Percentiles rank a stretch among this genome's conserved stretches.
These are phyloP conservation scores for Hyperoodon ampullatus DNA, from an alignment of 2,113 vertebrate genomes.

Conservation along the genomic window DNA sequence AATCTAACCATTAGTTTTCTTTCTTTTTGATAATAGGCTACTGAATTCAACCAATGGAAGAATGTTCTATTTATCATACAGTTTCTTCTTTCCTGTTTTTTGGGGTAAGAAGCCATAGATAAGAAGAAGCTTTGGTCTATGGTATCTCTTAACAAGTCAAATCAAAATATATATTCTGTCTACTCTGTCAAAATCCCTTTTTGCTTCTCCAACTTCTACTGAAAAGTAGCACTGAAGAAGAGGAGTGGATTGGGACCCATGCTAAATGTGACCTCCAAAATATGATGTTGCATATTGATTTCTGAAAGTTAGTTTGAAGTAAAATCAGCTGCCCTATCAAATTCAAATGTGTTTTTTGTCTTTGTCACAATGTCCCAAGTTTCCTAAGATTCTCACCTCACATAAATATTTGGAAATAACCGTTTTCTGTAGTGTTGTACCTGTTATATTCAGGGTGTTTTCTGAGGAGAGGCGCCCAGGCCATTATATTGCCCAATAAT, in stretches of 20 bases:
- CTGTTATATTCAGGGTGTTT: background rate
- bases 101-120: slow-evolving; percentile 90
- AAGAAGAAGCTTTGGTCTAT: background rate
- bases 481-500: background rate
- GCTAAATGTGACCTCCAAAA: background rate
- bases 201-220: background rate
- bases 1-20: slow-evolving; percentile 14
- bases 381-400: background rate
- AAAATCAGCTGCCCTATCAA: background rate
- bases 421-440: background rate
- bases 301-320: background rate
- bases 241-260: too few relatives aligned
- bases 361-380: background rate
- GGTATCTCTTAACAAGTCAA: background rate
- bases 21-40: slow-evolving; percentile 85
- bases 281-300: background rate
- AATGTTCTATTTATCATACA: slow-evolving; percentile 88
- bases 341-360: background rate
- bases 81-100: slow-evolving; percentile 93
- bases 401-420: background rate
- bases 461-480: background rate
- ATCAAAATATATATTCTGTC: background rate
- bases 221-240: background rate
- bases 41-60: slow-evolving; percentile 90
- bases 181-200: background rate